Base-by-base conservation (phyloP, 2,113 vertebrate species). In the Trachemys scripta region DNA sequence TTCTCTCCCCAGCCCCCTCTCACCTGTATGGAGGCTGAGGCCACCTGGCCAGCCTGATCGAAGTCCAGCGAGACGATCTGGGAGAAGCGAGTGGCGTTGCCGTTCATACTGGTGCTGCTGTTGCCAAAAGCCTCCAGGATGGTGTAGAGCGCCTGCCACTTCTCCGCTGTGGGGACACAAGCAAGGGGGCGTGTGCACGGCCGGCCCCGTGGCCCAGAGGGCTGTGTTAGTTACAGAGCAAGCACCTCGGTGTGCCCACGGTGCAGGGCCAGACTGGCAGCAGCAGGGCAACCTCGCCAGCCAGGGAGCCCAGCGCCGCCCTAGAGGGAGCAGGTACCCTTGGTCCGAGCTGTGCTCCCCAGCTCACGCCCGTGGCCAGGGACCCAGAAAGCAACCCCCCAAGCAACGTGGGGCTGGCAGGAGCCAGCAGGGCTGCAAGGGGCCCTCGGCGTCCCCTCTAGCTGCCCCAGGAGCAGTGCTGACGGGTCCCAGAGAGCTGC, bases 21-120 rank as follows among this genome's bases (percentile, higher is more conserved):
- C 97, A 99, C 99, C 99, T 99, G 99, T 90, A 99, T 94, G 3
- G 99, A 99, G 57, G 99, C 99, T 0, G 99, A 99, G 3, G 99
- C 99, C 98, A 99, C 99, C 98, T 99, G 99, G 62, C 99, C 99
- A 5, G 99, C 98, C 98, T 99, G 99, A 97, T 99, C 99, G 8
- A 99, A 99, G 97, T 99, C 99, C 91, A 99, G 98, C 16, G 99
- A 99, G 96, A 99, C 98, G 11, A 99, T 99, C 97, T 99, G 99
- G 3, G 99, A 99, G 98, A 99, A 99, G 94, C 99, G 99, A 1
- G 99, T 99, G 95, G 99, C 99, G 1, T 99, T 99, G 96, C 98
- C 38, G 4, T 99, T 99, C 98, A 99, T 99, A 94, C 98, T 82
- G 1, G 99, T 99, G 93, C 98, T 96, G 96, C 99, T 99, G 98